phyloP scores from a whole-genome alignment of 1,140 invertebrate genomes.

The Myzus persicae region DNA sequence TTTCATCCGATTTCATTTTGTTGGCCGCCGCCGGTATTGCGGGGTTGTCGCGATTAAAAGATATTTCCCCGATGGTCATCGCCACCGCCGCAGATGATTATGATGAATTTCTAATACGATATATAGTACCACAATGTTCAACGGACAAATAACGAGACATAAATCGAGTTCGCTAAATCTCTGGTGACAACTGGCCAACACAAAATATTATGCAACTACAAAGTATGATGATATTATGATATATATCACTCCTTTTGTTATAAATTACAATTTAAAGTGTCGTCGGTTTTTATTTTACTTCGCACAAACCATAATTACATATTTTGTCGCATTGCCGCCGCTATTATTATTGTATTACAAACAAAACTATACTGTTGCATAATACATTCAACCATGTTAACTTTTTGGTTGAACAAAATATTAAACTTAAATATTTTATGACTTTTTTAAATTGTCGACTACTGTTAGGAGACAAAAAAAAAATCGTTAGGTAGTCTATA shows the following conservation, averaged over 20 bases:
- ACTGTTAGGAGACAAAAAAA: background rate
- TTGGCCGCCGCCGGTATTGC: background rate
- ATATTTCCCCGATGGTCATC: constrained; percentile 11
- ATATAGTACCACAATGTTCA: background rate
- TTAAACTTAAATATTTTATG: background rate
- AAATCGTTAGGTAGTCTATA: background rate
- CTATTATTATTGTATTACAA: background rate
- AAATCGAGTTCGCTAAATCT: background rate
- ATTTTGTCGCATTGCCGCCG: background rate
- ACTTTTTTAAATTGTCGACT: background rate
- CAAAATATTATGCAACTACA: background rate
- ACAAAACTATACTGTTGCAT: background rate
- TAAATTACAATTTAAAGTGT: background rate
- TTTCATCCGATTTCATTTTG: constrained; percentile 48
- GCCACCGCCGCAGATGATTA: background rate
- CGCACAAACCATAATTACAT: background rate
- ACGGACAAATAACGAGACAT: background rate
- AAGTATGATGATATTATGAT: background rate
- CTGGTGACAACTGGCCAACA: background rate
- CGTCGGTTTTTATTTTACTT: background rate
- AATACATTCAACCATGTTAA: background rate
- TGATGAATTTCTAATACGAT: constrained; percentile 28
- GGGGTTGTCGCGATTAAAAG: constrained; percentile 17
- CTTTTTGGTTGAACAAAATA: background rate
- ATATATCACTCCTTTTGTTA: background rate